Conservation (phyloP, 1,140 invertebrate genomes). For the Reticulitermes speratus region DNA sequence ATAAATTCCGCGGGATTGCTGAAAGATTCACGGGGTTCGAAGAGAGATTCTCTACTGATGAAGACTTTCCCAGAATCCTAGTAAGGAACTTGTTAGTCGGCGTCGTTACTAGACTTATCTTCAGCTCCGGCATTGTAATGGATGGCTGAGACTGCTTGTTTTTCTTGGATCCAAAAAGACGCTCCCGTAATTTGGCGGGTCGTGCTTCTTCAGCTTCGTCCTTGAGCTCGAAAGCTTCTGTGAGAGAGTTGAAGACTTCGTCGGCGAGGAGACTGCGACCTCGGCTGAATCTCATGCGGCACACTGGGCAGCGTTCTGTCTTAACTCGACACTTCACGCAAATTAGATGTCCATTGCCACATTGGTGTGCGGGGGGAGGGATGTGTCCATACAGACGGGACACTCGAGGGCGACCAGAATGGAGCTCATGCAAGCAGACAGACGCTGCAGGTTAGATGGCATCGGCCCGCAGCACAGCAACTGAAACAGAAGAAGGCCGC, state of each 20-base stretch:
- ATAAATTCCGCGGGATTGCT: not conserved
- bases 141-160: constrained; percentile 28
- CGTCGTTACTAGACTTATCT: not conserved
- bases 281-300: constrained; percentile 53
- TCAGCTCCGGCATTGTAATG: not conserved
- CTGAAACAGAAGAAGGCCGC: constrained; percentile 41
- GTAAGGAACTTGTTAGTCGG: constrained; percentile 49
- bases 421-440: constrained; percentile 51
- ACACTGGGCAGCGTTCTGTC: constrained; percentile 61
- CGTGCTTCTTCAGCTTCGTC: constrained; percentile 38
- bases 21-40: not conserved
- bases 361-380: constrained; percentile 61
- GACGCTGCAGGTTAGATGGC: constrained; percentile 51
- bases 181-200: constrained; percentile 38
- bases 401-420: constrained; percentile 60
- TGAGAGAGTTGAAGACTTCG: constrained; percentile 53
- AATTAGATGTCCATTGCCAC: constrained; percentile 64
- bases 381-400: constrained; percentile 63
- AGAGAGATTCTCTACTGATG: constrained; percentile 47
- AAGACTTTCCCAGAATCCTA: constrained; percentile 46
- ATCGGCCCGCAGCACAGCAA: constrained; percentile 55
- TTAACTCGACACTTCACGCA: constrained; percentile 60
- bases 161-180: constrained; percentile 43
- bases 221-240: constrained; percentile 47
- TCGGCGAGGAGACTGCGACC: constrained; percentile 59